phyloP scores from a whole-genome alignment of 2,797 vertebrate genomes.

The Microctenopoma lineatum region DNA sequence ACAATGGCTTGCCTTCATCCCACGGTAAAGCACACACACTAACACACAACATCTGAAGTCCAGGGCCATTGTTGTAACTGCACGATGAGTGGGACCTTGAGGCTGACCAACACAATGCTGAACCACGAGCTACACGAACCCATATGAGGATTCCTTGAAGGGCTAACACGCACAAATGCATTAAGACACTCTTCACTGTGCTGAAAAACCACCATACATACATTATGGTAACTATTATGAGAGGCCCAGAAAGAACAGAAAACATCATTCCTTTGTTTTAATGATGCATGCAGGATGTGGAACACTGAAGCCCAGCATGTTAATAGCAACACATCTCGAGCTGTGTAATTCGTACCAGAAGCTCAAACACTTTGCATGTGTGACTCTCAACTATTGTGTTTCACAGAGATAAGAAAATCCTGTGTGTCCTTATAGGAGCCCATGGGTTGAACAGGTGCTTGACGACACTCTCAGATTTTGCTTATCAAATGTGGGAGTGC shows the following conservation, averaged over 20 bases:
- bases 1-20: slow-evolving; percentile 74
- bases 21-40: slow-evolving; percentile 35
- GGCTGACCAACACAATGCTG: slow-evolving; percentile 45
- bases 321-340: slow-evolving; percentile 46
- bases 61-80: slow-evolving; percentile 7
- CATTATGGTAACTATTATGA: slow-evolving; percentile 62
- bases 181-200: slow-evolving; percentile 22
- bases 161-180: slow-evolving; percentile 3
- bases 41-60: slow-evolving; percentile 11
- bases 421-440: slow-evolving; percentile 47
- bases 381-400: slow-evolving; percentile 66
- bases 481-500: slow-evolving; percentile 73
- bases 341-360: slow-evolving; percentile 68
- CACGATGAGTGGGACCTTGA: slow-evolving; percentile 60
- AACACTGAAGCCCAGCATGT: slow-evolving; percentile 54
- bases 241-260: slow-evolving; percentile 52
- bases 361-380: slow-evolving; percentile 60
- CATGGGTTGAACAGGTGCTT: slow-evolving; percentile 65
- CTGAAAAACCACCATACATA: slow-evolving; percentile 19
- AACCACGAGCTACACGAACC: slow-evolving; percentile 38
- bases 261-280: slow-evolving; percentile 70
- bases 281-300: slow-evolving; percentile 68
- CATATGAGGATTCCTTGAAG: slow-evolving; percentile 43
- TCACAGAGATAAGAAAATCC: slow-evolving; percentile 69
- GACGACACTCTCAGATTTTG: slow-evolving; percentile 63